Evolutionary conservation across 2,888 invertebrate genomes (phyloP).

Genomic region (Xestoiulus laeticollis): DNA sequence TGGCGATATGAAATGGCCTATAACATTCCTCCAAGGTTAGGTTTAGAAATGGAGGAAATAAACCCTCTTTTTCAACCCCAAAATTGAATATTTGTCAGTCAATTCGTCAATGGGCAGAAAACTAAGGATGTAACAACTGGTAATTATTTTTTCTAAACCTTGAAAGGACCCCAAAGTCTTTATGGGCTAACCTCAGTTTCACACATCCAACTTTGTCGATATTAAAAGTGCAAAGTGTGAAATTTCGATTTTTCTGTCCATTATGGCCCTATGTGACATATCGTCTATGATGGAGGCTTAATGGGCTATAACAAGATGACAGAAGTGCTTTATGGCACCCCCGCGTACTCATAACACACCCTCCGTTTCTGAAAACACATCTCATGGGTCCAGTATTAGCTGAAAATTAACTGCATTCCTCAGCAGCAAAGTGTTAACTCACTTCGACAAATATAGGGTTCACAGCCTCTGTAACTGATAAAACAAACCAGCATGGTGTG

Average conservation of each 20-base stretch:
- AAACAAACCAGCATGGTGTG: conserved; percentile 9
- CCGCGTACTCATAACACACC: background rate
- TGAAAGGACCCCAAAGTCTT: background rate
- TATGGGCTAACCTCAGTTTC: background rate
- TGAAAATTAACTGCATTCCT: conserved; percentile 6
- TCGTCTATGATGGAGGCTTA: background rate
- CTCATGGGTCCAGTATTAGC: conserved; percentile 1
- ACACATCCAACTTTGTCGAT: background rate
- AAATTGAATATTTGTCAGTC: conserved; percentile 39
- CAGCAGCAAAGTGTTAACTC: background rate
- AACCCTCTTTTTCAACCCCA: background rate
- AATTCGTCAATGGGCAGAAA: conserved; percentile 36
- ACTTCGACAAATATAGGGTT: background rate
- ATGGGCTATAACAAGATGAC: conserved; percentile 38
- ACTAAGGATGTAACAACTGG: conserved; percentile 31
- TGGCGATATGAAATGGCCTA: conserved; percentile 39
- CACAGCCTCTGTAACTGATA: background rate
- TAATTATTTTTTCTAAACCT: background rate
- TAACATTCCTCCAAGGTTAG: conserved; percentile 22
- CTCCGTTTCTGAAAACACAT: conserved; percentile 38
- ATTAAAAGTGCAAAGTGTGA: background rate
- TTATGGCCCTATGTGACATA: background rate
- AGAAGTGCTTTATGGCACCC: conserved; percentile 34
- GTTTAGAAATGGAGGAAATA: background rate
- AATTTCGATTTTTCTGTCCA: conserved; percentile 37